Evolutionary conservation across 2,797 vertebrate genomes (phyloP).

Genomic region (Arctocebus calabarensis): DNA sequence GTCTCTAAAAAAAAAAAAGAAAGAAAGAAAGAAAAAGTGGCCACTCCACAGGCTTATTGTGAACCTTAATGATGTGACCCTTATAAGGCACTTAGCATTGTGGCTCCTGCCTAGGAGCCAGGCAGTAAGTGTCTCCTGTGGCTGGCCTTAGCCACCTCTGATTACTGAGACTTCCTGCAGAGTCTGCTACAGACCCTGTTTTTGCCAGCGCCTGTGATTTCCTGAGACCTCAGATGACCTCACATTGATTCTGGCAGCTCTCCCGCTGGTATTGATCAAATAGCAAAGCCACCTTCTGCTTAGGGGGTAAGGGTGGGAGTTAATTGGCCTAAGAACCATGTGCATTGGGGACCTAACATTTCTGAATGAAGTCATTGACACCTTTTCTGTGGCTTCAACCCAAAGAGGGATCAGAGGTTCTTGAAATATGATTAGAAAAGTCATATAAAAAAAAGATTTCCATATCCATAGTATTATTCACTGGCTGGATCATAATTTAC

Average conservation of each 20-base stretch:
- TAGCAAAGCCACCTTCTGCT: not conserved
- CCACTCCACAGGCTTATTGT: not conserved
- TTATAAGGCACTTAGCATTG: not conserved
- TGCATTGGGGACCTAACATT: not conserved
- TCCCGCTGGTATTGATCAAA: not conserved
- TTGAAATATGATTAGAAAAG: not conserved
- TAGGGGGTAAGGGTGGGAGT: fast-evolving
- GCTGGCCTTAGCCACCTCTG: not conserved
- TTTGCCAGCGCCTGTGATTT: not conserved
- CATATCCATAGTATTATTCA: not conserved
- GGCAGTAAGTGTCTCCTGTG: fast-evolving
- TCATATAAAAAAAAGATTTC: no score
- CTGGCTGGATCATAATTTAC: not conserved
- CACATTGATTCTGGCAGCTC: not conserved
- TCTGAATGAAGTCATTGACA: slow-evolving; percentile 30
- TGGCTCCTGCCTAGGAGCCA: not conserved
- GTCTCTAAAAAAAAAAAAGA: no score
- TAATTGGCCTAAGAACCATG: not conserved
- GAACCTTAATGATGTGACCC: not conserved
- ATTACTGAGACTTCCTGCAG: not conserved
- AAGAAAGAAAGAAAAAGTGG: no score
- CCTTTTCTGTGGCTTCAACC: not conserved
- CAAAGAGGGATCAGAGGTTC: not conserved
- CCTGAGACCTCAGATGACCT: not conserved
- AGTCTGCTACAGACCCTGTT: not conserved